Evolutionary conservation across 92 coral and sea anemone species (phyloP).

Genomic region (Epizoanthus scotinus): DNA sequence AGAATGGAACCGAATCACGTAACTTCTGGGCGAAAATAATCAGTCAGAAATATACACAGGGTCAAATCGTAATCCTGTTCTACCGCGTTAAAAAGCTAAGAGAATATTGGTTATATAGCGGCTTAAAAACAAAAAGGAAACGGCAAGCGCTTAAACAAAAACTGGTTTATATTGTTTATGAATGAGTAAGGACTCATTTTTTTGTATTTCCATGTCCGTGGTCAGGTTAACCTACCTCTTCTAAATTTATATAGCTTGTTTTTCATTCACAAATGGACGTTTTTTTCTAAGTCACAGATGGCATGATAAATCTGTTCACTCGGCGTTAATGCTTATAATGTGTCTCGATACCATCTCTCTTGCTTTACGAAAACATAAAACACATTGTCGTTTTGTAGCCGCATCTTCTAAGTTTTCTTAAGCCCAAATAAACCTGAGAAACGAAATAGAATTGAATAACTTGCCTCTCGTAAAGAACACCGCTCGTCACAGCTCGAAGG

Average conservation of each 20-base stretch:
- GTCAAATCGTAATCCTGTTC: no score
- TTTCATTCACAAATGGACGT: not conserved
- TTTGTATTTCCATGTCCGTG: not conserved
- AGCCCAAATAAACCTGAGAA: no score
- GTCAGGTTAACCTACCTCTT: not conserved
- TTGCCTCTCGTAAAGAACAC: conserved; percentile 69
- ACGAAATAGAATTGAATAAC: not conserved
- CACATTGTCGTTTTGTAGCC: not conserved
- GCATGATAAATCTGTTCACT: no score
- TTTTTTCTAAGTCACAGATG: no score
- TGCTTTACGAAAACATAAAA: no score
- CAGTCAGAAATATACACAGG: no score
- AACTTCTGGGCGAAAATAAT: not conserved
- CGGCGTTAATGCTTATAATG: no score
- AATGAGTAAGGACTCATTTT: not conserved
- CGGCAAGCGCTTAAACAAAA: not conserved
- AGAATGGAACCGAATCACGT: not conserved
- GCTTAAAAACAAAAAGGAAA: not conserved
- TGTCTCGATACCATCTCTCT: no score
- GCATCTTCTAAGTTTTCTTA: not conserved
- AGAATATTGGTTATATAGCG: not conserved
- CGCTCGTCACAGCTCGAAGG: conserved; percentile 83
- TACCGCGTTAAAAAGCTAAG: not conserved
- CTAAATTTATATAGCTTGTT: not conserved
- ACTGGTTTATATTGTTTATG: not conserved